These are phyloP conservation scores for Datnioides undecimradiatus DNA, from an alignment of 2,113 vertebrate genomes.

Conservation along the genomic window DNA sequence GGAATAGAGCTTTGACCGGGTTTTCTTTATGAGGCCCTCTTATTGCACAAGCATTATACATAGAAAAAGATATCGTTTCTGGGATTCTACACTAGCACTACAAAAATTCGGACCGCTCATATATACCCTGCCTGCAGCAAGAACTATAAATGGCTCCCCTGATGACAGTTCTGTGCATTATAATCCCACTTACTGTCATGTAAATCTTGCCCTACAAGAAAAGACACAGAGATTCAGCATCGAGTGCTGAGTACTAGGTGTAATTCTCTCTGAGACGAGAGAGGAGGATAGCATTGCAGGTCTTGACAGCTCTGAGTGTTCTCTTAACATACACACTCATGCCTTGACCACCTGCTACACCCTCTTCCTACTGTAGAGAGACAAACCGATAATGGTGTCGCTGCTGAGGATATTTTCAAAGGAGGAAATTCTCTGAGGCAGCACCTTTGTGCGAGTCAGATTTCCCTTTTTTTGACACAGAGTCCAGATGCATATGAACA, in stretches of 20 bases:
- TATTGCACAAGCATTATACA: neutral
- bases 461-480: neutral
- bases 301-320: conserved; percentile 58
- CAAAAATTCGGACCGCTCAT: conserved; percentile 17
- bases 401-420: conserved; percentile 5
- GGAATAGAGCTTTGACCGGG: neutral
- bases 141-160: conserved; percentile 36
- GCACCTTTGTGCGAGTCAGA: neutral
- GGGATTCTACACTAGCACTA: neutral
- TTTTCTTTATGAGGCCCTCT: conserved; percentile 1
- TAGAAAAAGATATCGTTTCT: conserved; percentile 1
- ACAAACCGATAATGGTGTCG: conserved; percentile 13
- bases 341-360: conserved; percentile 45
- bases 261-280: conserved; percentile 34
- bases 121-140: conserved; percentile 18
- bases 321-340: conserved; percentile 49
- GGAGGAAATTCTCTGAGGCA: conserved; percentile 4
- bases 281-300: conserved; percentile 12
- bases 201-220: conserved; percentile 60
- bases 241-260: conserved; percentile 23
- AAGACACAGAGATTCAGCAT: conserved; percentile 25
- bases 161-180: conserved; percentile 54
- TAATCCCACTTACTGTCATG: conserved; percentile 66
- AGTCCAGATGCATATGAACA: conserved; percentile 1
- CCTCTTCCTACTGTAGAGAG: neutral